These are phyloP conservation scores for Bovichtus variegatus DNA, from an alignment of 2,797 vertebrate genomes.

Conservation along the genomic window DNA sequence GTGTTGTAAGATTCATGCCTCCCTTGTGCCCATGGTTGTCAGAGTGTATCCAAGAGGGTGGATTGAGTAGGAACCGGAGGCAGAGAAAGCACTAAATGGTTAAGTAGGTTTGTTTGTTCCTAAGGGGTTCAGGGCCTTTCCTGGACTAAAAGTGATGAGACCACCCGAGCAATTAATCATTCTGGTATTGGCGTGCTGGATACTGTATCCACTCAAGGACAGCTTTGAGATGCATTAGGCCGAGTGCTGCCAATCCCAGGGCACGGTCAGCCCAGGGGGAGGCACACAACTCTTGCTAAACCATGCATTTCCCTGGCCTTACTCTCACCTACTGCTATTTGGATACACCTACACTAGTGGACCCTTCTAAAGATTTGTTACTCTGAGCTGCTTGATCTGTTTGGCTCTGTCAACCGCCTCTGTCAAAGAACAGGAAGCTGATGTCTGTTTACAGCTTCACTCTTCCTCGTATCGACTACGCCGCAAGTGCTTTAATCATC, in stretches of 20 bases:
- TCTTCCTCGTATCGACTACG: slow-evolving; percentile 65
- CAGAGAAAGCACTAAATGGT: slow-evolving; percentile 75
- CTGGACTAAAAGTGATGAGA: slow-evolving; percentile 74
- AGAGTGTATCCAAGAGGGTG: slow-evolving; percentile 70
- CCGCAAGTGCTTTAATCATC: slow-evolving; percentile 73
- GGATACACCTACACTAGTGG: slow-evolving; percentile 14
- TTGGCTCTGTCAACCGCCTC: slow-evolving; percentile 54
- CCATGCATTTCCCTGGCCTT: slow-evolving; percentile 35
- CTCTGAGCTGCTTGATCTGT: slow-evolving; percentile 40
- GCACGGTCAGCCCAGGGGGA: slow-evolving; percentile 36
- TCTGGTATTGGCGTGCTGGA: slow-evolving; percentile 75
- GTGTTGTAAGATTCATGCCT: slow-evolving; percentile 54
- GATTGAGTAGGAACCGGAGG: slow-evolving; percentile 72
- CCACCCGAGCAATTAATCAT: slow-evolving; percentile 77
- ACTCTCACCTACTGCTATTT: slow-evolving; percentile 53
- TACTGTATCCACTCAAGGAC: slow-evolving; percentile 78
- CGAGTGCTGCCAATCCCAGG: slow-evolving; percentile 70
- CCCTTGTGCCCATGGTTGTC: slow-evolving; percentile 63
- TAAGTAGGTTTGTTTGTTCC: slow-evolving; percentile 81
- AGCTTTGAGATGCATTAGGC: slow-evolving; percentile 74
- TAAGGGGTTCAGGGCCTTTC: slow-evolving; percentile 61
- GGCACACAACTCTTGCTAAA: slow-evolving; percentile 40
- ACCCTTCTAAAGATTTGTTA: slow-evolving; percentile 50
- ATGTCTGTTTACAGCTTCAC: slow-evolving; percentile 57
- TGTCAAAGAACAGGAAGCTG: slow-evolving; percentile 70